A percentile compares a stretch with the other conserved stretches of the same genome.
These are phyloP conservation scores for Oncorhynchus tshawytscha DNA, from an alignment of 2,113 vertebrate species.

Conservation along the genomic window DNA sequence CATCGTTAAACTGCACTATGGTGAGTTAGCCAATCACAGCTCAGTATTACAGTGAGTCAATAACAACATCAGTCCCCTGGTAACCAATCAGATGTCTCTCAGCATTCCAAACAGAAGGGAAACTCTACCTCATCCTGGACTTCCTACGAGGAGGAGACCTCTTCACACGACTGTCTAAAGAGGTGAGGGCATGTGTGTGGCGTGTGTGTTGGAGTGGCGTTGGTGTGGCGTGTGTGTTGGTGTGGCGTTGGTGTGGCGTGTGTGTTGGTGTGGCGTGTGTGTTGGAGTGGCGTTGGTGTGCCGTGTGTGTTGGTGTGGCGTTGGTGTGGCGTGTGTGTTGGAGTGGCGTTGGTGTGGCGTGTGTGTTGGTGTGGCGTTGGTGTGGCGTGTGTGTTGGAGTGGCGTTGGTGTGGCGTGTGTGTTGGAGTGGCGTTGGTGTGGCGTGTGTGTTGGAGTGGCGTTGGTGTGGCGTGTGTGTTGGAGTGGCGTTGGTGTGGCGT, in stretches of 20 bases:
- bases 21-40: conserved; percentile 73
- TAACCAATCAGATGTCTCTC: conserved; percentile 8
- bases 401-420: too few species aligned
- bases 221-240: background rate
- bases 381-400: too few species aligned
- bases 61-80: background rate
- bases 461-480: too few species aligned
- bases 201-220: conserved; percentile 27
- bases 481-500: too few species aligned
- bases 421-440: too few species aligned
- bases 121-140: conserved; percentile 97
- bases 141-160: conserved; percentile 98
- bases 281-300: too few species aligned
- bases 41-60: too few species aligned
- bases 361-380: conserved; percentile 58
- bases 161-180: conserved; percentile 98
- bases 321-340: too few species aligned
- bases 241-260: background rate
- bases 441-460: too few species aligned
- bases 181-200: conserved; percentile 72
- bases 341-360: conserved; percentile 48
- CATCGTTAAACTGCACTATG: conserved; percentile 97
- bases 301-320: too few species aligned
- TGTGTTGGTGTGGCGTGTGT: too few species aligned
- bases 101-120: conserved; percentile 99